Percentiles rank a stretch among this genome's conserved stretches.
Conservation (phyloP, 1,140 invertebrate species). For the Drosophila nannoptera region DNA sequence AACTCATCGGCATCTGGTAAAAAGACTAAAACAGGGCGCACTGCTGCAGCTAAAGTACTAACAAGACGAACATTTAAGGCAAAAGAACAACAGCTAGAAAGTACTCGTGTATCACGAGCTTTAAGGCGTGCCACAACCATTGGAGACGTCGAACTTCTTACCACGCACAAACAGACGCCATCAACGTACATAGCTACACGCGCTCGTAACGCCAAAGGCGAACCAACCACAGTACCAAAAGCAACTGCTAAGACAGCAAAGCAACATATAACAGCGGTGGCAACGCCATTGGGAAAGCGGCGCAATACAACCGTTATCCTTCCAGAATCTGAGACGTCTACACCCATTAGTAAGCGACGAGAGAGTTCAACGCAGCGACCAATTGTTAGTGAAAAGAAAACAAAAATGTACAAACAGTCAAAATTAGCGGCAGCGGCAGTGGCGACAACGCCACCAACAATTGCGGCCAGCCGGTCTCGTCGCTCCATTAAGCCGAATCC, state of each 20-base stretch:
- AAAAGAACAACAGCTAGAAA: conserved; percentile 7
- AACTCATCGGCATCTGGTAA: conserved; percentile 16
- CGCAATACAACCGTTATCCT: conserved; percentile 24
- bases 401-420: conserved; percentile 58
- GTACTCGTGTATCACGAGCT: conserved; percentile 6
- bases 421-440: conserved; percentile 17
- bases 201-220: conserved; percentile 1
- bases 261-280: conserved; percentile 1
- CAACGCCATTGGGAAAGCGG: conserved; percentile 11
- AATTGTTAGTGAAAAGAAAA: conserved; percentile 9
- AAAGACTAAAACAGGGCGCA: conserved; percentile 13
- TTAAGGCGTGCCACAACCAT: conserved; percentile 17
- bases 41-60: conserved; percentile 1
- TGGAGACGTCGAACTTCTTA: conserved; percentile 7
- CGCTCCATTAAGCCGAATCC: conserved; percentile 79
- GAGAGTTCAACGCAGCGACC: neutral
- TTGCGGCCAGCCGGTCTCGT: conserved; percentile 68
- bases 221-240: neutral
- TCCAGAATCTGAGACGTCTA: neutral
- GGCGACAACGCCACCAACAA: conserved; percentile 60
- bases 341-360: conserved; percentile 11
- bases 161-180: conserved; percentile 6
- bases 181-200: conserved; percentile 4
- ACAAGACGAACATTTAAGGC: conserved; percentile 7
- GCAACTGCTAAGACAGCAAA: neutral